phyloP scores from a whole-genome alignment of 2,888 invertebrate genomes.

The Oligia strigilis region DNA sequence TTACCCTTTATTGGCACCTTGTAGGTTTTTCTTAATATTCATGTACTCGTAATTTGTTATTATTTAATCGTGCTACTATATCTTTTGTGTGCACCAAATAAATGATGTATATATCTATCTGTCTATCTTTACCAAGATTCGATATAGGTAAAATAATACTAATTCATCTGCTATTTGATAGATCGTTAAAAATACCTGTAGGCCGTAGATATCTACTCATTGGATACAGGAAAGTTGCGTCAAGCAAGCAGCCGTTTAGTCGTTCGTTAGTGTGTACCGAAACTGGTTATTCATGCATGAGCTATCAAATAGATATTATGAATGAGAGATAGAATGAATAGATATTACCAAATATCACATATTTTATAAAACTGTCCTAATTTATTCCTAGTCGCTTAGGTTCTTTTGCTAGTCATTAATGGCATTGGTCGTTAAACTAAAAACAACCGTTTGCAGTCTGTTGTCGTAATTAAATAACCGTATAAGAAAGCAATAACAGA shows the following conservation, averaged over 20 bases:
- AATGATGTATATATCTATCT: background rate
- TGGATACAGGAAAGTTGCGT: slow-evolving; percentile 22
- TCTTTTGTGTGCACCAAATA: background rate
- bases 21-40: background rate
- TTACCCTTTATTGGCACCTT: background rate
- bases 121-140: background rate
- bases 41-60: background rate
- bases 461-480: background rate
- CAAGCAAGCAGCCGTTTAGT: slow-evolving; percentile 9
- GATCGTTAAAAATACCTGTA: slow-evolving; percentile 17
- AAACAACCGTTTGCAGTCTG: background rate
- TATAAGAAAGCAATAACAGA: background rate
- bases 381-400: slow-evolving; percentile 9
- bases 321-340: no score
- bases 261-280: slow-evolving; percentile 15
- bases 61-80: background rate
- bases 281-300: slow-evolving; percentile 42
- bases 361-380: slow-evolving; percentile 11
- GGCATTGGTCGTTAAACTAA: background rate
- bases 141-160: background rate
- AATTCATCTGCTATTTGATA: background rate
- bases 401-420: background rate
- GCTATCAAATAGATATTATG: background rate
- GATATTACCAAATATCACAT: slow-evolving; percentile 23
- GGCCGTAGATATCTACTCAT: slow-evolving; percentile 1